These are phyloP conservation scores for Periophthalmus modestus DNA, from an alignment of 2,113 vertebrate species.

Conservation along the genomic window DNA sequence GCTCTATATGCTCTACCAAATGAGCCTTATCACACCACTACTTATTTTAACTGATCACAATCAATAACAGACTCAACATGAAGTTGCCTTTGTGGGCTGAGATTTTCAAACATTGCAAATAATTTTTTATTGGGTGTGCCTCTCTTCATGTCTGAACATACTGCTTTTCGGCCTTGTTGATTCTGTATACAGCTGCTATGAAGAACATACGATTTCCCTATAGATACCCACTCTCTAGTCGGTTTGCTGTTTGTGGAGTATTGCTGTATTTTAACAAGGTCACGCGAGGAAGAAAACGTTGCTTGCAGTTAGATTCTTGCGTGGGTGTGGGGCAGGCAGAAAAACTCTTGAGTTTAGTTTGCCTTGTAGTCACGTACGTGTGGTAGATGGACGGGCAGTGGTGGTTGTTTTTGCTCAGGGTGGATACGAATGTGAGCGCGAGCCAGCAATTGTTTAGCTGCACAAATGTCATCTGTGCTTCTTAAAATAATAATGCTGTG, in stretches of 20 bases:
- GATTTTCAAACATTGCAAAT: background rate
- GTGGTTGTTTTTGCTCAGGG: slow-evolving; percentile 38
- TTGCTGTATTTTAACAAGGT: background rate
- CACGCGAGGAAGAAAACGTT: background rate
- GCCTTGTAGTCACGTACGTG: slow-evolving; percentile 3
- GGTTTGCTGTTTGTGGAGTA: background rate
- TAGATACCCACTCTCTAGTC: background rate
- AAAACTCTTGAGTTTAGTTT: slow-evolving; percentile 19
- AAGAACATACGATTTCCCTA: background rate
- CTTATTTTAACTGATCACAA: background rate
- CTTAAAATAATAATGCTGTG: slow-evolving; percentile 26
- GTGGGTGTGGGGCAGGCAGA: background rate
- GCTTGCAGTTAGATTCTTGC: background rate
- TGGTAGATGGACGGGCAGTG: slow-evolving; percentile 9
- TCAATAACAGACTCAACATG: background rate
- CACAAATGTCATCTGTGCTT: slow-evolving; percentile 43
- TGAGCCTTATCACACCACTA: background rate
- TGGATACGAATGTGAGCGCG: slow-evolving; percentile 29
- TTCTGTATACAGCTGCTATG: background rate
- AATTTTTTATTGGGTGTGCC: background rate
- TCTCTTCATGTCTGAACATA: background rate
- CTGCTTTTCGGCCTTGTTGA: background rate
- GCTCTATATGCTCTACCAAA: background rate
- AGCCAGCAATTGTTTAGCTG: slow-evolving; percentile 37
- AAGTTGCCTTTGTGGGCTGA: background rate